Evolutionary conservation across 2,888 invertebrate species (phyloP), one percentile per base, ranked within the genome.

Genomic region (Germaria angustata): DNA sequence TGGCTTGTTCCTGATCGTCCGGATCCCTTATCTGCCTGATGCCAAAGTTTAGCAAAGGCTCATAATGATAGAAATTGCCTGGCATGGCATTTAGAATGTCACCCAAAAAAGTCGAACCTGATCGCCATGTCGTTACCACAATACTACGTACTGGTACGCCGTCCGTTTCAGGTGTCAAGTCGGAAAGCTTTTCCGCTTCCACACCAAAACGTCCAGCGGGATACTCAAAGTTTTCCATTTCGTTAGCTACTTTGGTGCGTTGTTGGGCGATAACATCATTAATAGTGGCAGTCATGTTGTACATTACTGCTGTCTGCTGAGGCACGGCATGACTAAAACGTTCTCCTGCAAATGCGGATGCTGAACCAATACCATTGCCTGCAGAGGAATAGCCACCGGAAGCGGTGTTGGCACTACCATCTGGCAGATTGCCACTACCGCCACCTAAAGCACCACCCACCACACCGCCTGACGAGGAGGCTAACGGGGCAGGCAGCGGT

Each of bases 1-100:
- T 88, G 28, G 96, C 96, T 85, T 93, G 91, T 46, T 93, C 92
- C n/a, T 95, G 93, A 59, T 94, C 91, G 2, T 95, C 95, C 22
- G 95, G 93, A 8, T 95, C 95, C 86, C 97, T 93, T 77, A 97
- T 94, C 92, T 96, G 96, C 85, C 95, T 93, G 86, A 97, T 96
- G 81, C 95, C 95, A 91, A 95, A 96, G 88, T 96, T 95, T 80
- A 97, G 92, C 81, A 97, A 92, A 36, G 97, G 97, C 91, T 98
- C 97, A 89, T 97, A 97, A 90, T 97, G 97, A 92, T 97, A 97
- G 91, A 93, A 97, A 90, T 95, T 97, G 34, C 94, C 96, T 17
- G 97, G 97, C 89, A 96, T 94, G 28, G 96, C 93, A 90, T 96
- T 96, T 57, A 97, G 90, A 51, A 97, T 93, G 88, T 97, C 97